These are phyloP conservation scores for Grus americana DNA, from an alignment of 2,113 vertebrate species.

Conservation along the genomic window DNA sequence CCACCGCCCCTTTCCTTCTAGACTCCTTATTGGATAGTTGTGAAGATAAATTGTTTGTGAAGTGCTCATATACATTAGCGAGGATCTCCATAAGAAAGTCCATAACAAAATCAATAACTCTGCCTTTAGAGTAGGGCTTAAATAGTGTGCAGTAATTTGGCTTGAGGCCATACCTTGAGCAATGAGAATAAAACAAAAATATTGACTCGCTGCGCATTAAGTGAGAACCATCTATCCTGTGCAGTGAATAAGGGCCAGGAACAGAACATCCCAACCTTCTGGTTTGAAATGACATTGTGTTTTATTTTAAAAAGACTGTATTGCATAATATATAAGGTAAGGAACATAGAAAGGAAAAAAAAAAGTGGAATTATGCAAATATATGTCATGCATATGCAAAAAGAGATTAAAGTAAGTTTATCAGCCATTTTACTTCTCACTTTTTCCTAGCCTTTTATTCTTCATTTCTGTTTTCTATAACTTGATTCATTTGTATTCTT, in stretches of 20 bases:
- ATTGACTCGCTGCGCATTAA: neutral
- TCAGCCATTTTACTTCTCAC: neutral
- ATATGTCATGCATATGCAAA: neutral
- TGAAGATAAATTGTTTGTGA: constrained; percentile 23
- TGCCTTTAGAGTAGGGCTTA: neutral
- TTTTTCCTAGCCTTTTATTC: neutral
- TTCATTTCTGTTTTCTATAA: neutral
- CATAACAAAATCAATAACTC: neutral
- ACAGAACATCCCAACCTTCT: neutral
- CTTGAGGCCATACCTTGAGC: neutral
- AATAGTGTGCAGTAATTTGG: neutral
- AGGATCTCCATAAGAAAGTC: neutral
- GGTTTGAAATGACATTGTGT: neutral
- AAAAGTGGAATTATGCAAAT: neutral
- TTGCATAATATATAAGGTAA: neutral
- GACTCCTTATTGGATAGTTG: neutral
- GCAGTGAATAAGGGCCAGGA: neutral
- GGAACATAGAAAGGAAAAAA: neutral
- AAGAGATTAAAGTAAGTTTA: neutral
- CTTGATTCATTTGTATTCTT: neutral
- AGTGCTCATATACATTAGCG: neutral
- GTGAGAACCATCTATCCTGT: neutral
- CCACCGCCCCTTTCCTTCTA: neutral
- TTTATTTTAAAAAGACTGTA: neutral
- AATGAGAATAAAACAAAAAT: constrained; percentile 28